Evolutionary conservation across 2,113 vertebrate species (phyloP).

Genomic region (Toxotes jaculatrix): DNA sequence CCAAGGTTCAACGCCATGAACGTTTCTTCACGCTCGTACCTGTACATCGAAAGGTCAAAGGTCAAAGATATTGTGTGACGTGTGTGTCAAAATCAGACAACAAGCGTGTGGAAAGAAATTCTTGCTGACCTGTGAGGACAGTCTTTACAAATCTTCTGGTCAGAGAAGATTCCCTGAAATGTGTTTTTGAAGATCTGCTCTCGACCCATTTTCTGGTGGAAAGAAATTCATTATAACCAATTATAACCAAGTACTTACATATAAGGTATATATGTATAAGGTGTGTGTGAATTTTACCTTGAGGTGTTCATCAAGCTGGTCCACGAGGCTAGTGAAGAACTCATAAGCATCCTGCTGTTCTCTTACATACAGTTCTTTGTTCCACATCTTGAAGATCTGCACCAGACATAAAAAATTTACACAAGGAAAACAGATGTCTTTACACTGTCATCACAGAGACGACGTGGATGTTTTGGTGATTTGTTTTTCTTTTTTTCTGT

Average conservation of each 20-base stretch:
- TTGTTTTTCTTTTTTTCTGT: not conserved
- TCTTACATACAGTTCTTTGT: constrained; percentile 96
- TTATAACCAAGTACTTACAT: not conserved
- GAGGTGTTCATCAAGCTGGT: constrained; percentile 98
- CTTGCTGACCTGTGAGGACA: constrained; percentile 93
- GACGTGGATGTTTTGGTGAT: not conserved
- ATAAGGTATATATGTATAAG: not conserved
- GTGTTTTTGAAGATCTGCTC: constrained; percentile 99
- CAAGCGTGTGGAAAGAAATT: too few relatives aligned
- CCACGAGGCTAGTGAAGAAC: constrained; percentile 98
- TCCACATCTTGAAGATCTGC: constrained; percentile 99
- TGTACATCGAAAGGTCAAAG: constrained; percentile 52
- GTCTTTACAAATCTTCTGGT: constrained; percentile 99
- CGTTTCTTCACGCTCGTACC: constrained; percentile 97
- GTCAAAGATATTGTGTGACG: not conserved
- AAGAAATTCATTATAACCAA: not conserved
- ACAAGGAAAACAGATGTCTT: not conserved
- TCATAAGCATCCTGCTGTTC: constrained; percentile 99
- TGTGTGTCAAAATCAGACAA: not conserved
- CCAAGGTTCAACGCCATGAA: constrained; percentile 99
- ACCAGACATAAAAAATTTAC: not conserved
- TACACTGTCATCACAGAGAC: too few relatives aligned
- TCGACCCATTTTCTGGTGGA: constrained; percentile 95
- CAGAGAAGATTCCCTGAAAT: constrained; percentile 98
- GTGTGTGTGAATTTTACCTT: constrained; percentile 86